Evolutionary conservation across 1,140 invertebrate species (phyloP), one percentile per base, ranked within the genome.

Genomic region (Diachasmimorpha longicaudata): DNA sequence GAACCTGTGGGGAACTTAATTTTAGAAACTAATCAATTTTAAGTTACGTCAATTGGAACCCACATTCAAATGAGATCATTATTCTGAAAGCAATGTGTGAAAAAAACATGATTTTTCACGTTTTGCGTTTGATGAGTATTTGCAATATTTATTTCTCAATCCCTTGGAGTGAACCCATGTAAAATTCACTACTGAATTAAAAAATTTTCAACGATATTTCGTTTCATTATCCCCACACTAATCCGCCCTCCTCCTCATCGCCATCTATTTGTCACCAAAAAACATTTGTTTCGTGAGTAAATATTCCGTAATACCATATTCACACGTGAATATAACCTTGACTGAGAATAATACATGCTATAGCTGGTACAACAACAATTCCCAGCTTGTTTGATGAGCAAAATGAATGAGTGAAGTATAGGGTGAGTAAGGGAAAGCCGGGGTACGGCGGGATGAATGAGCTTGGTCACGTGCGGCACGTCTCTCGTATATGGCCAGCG

Each of bases 371-470:
- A 63, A 63, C 58, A 63, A 63, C 58, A 68, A 68, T 31, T 69
- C n/a, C 16, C 6, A n/a, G 48, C 67, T 0, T 42, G 42, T 74
- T 46, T 16, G 25, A 48, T 68, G 42, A 63, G 58, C 58, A 63
- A 72, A 80, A 70, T 80, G 81, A 80, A 83, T 81, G 77, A 79
- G 37, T 44, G 76, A 31, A 67, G 70, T 42, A 75, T 78, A 55
- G 48, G 71, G 36, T 48, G 67, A 44, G 75, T 48, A 52, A 72
- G 79, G 77, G 46, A 25, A 63, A 63, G 19, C 23, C 11, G 58
- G 23, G 58, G 19, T 68, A 77, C 74, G 70, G 78, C 16, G 42
- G 71, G 76, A 75, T 81, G 82, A 84, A 81, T 82, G 82, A 76
- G 79, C 76, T 72, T 19, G 23, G 58, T 63, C 58, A 63, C 58